Evolutionary conservation across 2,797 vertebrate genomes (phyloP).

Genomic region (Garrulus glandarius): DNA sequence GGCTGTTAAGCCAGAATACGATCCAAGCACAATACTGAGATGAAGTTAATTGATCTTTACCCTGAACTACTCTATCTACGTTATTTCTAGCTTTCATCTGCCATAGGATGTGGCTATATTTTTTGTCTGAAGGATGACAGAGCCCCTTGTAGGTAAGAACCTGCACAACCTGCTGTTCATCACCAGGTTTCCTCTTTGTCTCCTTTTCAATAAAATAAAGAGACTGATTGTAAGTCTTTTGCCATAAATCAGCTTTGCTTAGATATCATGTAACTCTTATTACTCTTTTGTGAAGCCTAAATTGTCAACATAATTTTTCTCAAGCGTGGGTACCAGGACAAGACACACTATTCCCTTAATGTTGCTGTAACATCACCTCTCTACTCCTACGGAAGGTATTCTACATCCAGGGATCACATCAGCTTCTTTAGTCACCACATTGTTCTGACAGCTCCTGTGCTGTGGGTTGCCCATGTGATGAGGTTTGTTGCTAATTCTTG

Average conservation of each 20-base stretch:
- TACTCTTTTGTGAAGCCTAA: background rate
- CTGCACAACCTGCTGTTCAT: background rate
- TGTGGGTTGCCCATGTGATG: rapidly evolving
- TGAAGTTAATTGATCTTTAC: background rate
- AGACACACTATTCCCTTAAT: background rate
- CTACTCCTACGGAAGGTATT: background rate
- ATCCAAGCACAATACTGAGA: background rate
- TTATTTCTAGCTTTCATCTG: background rate
- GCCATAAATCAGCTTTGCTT: constrained; percentile 7
- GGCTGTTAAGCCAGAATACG: background rate
- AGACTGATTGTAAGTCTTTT: background rate
- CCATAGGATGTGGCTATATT: background rate
- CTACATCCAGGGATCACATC: background rate
- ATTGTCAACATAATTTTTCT: background rate
- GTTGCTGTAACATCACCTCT: background rate
- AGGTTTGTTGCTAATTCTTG: background rate
- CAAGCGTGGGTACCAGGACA: background rate
- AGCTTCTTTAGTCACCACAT: background rate
- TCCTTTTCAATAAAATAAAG: background rate
- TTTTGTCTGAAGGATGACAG: background rate
- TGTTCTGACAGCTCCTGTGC: background rate
- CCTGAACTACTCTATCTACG: background rate
- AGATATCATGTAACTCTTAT: background rate
- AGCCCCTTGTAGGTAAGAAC: background rate
- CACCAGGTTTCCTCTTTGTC: background rate